Base-by-base conservation (phyloP, 2,888 invertebrate genomes). In the Criorhina ranunculi region DNA sequence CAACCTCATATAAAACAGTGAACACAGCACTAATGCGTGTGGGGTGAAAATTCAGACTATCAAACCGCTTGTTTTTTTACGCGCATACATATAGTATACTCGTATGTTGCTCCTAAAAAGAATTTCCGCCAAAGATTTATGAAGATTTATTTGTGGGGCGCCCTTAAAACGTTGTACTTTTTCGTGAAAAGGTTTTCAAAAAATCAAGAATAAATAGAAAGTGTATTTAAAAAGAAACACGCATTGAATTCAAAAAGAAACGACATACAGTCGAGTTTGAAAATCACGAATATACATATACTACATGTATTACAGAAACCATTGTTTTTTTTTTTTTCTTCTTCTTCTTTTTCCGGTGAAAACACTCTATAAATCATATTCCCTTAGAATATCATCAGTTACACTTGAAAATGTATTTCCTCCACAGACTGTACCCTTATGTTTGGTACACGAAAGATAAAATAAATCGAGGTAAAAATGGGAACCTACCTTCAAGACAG, bases 111-210 rank as follows among this genome's bases (percentile, higher is more conserved):
- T 60, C 53, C 33, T 62, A 49, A 62, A 75, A 80, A 69, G 24
- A 44, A 40, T 75, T 75, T 55, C 40, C 46, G 64, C 67, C 40
- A 55, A 76, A 75, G 80, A 80, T 80, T 80, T 80, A 80, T 80
- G 62, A 80, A 80, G 80, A 78, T 76, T 76, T 67, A 69, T 80
- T 76, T 69, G 49, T 69, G 46, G n/a, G 42, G 17, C 17, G 59
- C 42, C 37, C 51, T 55, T 60, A 69, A 67, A 73, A 53, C n/a
- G 33, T 31, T 67, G n/a, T 67, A 37, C 46, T 59, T 59, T 67
- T 19, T n/a, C 24, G 24, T 31, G 24, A 64, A 64, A 70, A 57
- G 44, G 35, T 53, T 69, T 59, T 76, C 15, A 17, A 57, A 59
- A 46, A 72, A 40, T 8, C 9, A 62, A 11, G 8, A 35, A 31